A percentile compares a stretch with the other conserved stretches of the same genome.
Conservation (phyloP, 1,140 invertebrate species). For the Ostrea edulis region DNA sequence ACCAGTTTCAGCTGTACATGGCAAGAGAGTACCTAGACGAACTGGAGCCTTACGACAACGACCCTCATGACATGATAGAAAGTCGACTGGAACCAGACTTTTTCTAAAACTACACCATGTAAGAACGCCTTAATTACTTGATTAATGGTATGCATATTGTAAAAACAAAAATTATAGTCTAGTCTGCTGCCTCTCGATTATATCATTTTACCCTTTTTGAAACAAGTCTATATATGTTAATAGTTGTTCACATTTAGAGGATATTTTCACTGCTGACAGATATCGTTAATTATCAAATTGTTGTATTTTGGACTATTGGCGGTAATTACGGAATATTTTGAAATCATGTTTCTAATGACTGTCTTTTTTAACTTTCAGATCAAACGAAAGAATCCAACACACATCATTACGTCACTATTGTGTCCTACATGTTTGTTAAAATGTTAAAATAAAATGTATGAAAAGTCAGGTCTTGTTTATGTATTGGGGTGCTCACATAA, state of each 20-base stretch:
- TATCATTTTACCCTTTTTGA: too few species aligned
- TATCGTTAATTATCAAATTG: not conserved
- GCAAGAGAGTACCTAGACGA: constrained; percentile 13
- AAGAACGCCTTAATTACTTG: not conserved
- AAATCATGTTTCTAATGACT: not conserved
- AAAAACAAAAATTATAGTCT: too few species aligned
- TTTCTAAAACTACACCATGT: not conserved
- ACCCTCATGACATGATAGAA: not conserved
- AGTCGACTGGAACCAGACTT: not conserved
- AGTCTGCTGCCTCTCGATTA: not conserved
- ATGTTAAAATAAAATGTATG: too few species aligned
- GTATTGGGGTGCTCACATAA: too few species aligned
- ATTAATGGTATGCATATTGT: not conserved
- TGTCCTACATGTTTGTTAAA: too few species aligned
- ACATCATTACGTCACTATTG: too few species aligned
- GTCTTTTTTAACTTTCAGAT: not conserved
- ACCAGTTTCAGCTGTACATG: not conserved
- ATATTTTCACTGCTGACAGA: not conserved
- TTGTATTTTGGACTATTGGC: not conserved
- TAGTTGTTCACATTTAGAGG: not conserved
- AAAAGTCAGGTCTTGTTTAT: too few species aligned
- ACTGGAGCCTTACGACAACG: not conserved
- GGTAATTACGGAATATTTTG: not conserved
- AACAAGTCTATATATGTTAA: not conserved
- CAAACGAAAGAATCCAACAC: not conserved